A percentile compares a stretch with the other conserved stretches of the same genome.
Evolutionary conservation across 2,113 vertebrate genomes (phyloP).

Genomic region (Thomomys bottae): DNA sequence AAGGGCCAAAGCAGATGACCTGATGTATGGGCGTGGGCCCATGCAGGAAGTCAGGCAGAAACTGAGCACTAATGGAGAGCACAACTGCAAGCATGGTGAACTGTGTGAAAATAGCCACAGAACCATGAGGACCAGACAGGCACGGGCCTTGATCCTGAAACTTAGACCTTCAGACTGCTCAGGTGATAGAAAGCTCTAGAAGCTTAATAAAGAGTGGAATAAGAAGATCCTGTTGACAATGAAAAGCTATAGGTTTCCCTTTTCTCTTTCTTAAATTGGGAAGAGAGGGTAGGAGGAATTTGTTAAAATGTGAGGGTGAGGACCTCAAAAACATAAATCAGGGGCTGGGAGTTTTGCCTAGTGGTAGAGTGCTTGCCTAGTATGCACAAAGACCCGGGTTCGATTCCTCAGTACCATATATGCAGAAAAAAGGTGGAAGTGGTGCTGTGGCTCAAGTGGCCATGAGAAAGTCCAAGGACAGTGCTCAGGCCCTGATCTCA

Average conservation of each 20-base stretch:
- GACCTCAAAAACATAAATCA: constrained; percentile 18
- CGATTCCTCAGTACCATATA: no score
- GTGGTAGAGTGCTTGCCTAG: no score
- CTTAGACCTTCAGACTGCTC: neutral
- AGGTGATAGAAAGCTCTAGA: neutral
- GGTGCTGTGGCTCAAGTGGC: no score
- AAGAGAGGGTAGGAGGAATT: neutral
- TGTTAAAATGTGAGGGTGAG: neutral
- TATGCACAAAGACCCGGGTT: no score
- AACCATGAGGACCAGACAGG: neutral
- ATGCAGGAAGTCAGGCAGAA: neutral
- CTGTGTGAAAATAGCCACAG: neutral
- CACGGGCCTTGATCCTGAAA: neutral
- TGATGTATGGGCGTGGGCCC: neutral
- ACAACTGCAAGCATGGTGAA: neutral
- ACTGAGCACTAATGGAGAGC: neutral
- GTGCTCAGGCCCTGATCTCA: no score
- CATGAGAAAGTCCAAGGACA: no score
- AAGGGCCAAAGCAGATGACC: neutral
- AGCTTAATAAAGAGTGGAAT: neutral
- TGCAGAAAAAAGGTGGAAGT: no score
- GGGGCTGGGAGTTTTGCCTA: no score
- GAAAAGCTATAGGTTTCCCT: neutral
- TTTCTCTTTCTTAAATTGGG: neutral
- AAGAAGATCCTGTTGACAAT: neutral